phyloP scores from a whole-genome alignment of 2,888 invertebrate species.

The Drosophila algonquin region DNA sequence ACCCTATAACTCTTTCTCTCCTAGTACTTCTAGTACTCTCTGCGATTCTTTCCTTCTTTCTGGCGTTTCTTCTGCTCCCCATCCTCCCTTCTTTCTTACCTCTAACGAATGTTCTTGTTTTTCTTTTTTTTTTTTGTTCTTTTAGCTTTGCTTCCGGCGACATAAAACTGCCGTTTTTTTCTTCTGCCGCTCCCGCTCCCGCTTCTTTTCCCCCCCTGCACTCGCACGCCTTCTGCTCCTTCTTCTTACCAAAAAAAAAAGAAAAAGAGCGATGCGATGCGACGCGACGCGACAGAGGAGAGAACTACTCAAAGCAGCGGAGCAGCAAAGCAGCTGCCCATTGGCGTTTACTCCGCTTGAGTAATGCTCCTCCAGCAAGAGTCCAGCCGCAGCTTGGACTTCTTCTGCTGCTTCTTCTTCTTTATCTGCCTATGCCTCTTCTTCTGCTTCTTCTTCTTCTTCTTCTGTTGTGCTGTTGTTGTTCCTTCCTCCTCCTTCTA shows the following conservation, averaged over 20 bases:
- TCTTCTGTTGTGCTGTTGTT: slow-evolving; percentile 9
- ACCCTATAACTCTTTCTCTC: slow-evolving; percentile 2
- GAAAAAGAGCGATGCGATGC: too few species aligned
- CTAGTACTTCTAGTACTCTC: background rate
- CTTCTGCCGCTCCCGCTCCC: slow-evolving; percentile 26
- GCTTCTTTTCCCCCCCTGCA: slow-evolving; percentile 9
- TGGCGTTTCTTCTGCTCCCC: background rate
- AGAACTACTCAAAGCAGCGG: slow-evolving; percentile 49
- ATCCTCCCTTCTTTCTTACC: background rate
- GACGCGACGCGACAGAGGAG: background rate
- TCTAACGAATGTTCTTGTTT: slow-evolving; percentile 60
- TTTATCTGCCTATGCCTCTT: slow-evolving; percentile 32
- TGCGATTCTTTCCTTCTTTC: background rate
- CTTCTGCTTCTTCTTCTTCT: background rate
- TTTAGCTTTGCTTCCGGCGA: slow-evolving; percentile 75
- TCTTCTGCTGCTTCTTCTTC: slow-evolving; percentile 22
- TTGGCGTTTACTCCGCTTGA: slow-evolving; percentile 76
- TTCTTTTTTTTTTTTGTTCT: slow-evolving; percentile 10
- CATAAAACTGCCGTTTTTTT: slow-evolving; percentile 76
- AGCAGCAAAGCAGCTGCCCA: slow-evolving; percentile 66
- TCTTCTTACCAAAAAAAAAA: slow-evolving; percentile 53
- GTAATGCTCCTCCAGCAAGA: slow-evolving; percentile 54
- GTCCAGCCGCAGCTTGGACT: slow-evolving; percentile 24
- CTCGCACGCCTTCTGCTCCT: slow-evolving; percentile 4
- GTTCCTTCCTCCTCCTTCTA: slow-evolving; percentile 41